These are phyloP conservation scores for Argyrosomus japonicus DNA, from an alignment of 2,113 vertebrate genomes.

Conservation along the genomic window DNA sequence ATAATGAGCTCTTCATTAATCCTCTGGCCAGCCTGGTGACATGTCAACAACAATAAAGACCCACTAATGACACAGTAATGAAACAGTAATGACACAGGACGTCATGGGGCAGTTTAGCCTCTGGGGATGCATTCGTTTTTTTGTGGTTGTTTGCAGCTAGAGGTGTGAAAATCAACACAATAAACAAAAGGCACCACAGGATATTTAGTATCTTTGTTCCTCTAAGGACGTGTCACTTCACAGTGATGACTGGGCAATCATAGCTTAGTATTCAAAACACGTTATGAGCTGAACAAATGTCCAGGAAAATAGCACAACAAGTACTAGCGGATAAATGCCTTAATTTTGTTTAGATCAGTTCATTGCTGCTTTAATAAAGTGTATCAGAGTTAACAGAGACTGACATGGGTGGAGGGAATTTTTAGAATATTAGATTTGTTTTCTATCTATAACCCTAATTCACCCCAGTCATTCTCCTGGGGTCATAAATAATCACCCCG, in stretches of 20 bases:
- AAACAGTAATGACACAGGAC: conserved; percentile 59
- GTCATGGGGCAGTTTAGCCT: conserved; percentile 41
- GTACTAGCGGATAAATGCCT: conserved; percentile 37
- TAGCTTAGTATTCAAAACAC: conserved; percentile 22
- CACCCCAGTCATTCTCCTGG: conserved; percentile 20
- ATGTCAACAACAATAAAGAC: conserved; percentile 38
- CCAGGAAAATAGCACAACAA: conserved; percentile 6
- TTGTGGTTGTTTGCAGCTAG: neutral
- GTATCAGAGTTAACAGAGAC: conserved; percentile 32
- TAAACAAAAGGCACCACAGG: conserved; percentile 18
- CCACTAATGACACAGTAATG: conserved; percentile 62
- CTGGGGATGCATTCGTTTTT: conserved; percentile 35
- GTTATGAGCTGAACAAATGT: conserved; percentile 20
- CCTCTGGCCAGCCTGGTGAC: conserved; percentile 43
- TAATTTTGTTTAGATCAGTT: conserved; percentile 23
- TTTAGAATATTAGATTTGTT: conserved; percentile 49
- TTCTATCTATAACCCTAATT: conserved; percentile 48
- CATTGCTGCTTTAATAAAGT: conserved; percentile 23
- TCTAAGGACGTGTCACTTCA: conserved; percentile 2
- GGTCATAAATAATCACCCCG: conserved; percentile 13
- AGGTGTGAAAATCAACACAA: conserved; percentile 34
- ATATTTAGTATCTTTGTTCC: conserved; percentile 28
- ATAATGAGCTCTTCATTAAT: conserved; percentile 62
- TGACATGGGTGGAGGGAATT: conserved; percentile 3
- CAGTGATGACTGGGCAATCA: conserved; percentile 3